Percentiles rank a stretch among this genome's conserved stretches.
These are phyloP conservation scores for Chanos chanos DNA, from an alignment of 2,797 vertebrate genomes.

Conservation along the genomic window DNA sequence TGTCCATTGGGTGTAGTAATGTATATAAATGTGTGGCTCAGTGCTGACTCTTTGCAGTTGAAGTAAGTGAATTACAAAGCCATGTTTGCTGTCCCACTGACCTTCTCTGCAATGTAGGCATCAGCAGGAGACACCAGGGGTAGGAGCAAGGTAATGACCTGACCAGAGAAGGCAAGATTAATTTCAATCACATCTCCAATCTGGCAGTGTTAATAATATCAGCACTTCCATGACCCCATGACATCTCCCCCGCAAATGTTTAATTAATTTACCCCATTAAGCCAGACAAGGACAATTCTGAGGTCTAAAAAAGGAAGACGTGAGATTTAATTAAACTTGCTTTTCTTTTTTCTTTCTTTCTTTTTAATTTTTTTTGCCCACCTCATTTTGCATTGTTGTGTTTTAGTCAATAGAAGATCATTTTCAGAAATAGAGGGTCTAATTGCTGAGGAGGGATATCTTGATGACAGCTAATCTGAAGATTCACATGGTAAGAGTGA, in stretches of 20 bases:
- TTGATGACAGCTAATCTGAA: too few relatives aligned
- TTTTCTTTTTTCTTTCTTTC: neutral
- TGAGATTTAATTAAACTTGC: conserved; percentile 49
- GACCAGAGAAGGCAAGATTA: conserved; percentile 40
- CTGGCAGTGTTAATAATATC: conserved; percentile 63
- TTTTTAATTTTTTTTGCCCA: neutral
- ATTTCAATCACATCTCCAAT: conserved; percentile 58
- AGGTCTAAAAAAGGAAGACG: conserved; percentile 22
- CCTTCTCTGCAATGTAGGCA: neutral
- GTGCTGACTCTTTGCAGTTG: too few relatives aligned
- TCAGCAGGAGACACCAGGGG: conserved; percentile 9
- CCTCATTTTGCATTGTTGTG: neutral
- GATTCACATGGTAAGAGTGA: too few relatives aligned
- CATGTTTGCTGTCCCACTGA: neutral
- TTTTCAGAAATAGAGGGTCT: too few relatives aligned
- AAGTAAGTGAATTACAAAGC: neutral
- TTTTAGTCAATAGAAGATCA: too few relatives aligned
- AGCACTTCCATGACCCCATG: conserved; percentile 44
- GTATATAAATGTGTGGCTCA: too few relatives aligned
- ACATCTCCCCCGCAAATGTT: conserved; percentile 52
- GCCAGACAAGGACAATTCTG: conserved; percentile 43
- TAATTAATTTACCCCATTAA: conserved; percentile 60
- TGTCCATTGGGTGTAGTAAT: too few relatives aligned
- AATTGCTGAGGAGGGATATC: too few relatives aligned
- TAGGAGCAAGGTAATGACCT: conserved; percentile 30